Conservation (phyloP, 2,797 vertebrate species). For the Coregonus ussuriensis region DNA sequence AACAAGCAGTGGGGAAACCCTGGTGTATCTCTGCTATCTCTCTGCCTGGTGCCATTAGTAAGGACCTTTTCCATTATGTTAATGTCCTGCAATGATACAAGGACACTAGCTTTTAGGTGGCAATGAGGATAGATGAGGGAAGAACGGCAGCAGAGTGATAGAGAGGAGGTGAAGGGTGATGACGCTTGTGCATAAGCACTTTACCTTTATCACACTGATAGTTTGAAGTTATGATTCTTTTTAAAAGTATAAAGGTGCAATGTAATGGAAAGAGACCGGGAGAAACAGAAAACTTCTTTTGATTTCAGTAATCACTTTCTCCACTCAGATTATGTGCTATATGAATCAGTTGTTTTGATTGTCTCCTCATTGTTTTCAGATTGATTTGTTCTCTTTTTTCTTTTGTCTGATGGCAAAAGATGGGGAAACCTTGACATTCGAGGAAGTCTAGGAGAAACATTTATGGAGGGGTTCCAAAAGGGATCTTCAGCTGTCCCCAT, state of each 20-base stretch:
- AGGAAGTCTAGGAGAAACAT: too few relatives aligned
- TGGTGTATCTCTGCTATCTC: not conserved
- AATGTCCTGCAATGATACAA: not conserved
- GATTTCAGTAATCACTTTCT: slow-evolving; percentile 62
- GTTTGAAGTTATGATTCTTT: slow-evolving; percentile 41
- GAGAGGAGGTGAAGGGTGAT: not conserved
- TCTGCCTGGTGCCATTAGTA: not conserved
- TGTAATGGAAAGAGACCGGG: slow-evolving; percentile 22
- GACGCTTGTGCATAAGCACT: not conserved
- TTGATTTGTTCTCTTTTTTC: slow-evolving; percentile 42
- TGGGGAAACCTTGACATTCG: slow-evolving; percentile 6
- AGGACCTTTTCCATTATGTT: not conserved
- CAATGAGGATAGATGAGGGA: not conserved
- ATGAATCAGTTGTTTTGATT: slow-evolving; percentile 47
- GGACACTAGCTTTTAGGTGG: not conserved
- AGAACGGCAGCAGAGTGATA: not conserved
- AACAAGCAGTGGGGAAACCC: slow-evolving; percentile 11
- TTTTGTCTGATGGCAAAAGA: slow-evolving; percentile 46
- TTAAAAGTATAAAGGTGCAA: slow-evolving; percentile 35
- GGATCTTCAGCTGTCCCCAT: too few relatives aligned
- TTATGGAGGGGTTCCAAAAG: too few relatives aligned
- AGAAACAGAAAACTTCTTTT: slow-evolving; percentile 50
- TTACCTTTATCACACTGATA: slow-evolving; percentile 33
- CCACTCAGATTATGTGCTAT: slow-evolving; percentile 41
- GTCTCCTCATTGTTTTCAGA: slow-evolving; percentile 34